These are phyloP conservation scores for Cliona cf. orientalis DNA, from an alignment of 37 sponge, comb jelly and placozoan genomes.

Conservation along the genomic window DNA sequence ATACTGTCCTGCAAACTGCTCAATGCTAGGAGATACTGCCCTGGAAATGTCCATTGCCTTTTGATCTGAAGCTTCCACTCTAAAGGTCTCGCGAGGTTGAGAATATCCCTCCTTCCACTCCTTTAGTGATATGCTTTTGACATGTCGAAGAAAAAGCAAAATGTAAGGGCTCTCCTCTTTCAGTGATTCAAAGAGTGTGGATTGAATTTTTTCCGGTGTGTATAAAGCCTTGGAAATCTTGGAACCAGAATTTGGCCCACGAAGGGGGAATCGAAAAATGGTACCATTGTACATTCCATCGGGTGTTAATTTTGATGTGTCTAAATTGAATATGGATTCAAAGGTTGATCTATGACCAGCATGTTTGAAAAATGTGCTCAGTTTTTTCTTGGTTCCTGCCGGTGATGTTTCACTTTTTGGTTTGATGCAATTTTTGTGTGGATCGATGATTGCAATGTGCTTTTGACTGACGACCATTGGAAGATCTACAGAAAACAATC, in stretches of 20 bases:
- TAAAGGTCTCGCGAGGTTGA: not conserved
- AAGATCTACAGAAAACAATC: conserved; percentile 60
- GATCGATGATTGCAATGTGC: conserved; percentile 61
- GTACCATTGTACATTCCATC: conserved; percentile 56
- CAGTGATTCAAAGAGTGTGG: conserved; percentile 51
- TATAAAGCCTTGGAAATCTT: conserved; percentile 30
- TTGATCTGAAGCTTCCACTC: conserved; percentile 8
- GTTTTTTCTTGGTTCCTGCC: conserved; percentile 14
- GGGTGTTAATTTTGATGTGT: not conserved
- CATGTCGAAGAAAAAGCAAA: conserved; percentile 67
- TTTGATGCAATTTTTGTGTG: conserved; percentile 23
- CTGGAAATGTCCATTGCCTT: no score
- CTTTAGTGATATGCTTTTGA: conserved; percentile 45
- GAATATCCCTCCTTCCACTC: not conserved
- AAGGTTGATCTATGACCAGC: conserved; percentile 41
- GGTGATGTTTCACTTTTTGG: not conserved
- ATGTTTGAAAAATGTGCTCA: conserved; percentile 33
- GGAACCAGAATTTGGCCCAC: conserved; percentile 31
- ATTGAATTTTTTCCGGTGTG: conserved; percentile 31
- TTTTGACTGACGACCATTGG: conserved; percentile 64
- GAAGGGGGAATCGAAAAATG: conserved; percentile 82
- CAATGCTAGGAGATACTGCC: no score
- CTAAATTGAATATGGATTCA: conserved; percentile 35
- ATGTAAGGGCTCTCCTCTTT: conserved; percentile 48
- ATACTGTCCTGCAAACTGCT: no score